Base-by-base conservation (phyloP, 2,888 invertebrate genomes). In the Graphium colonna region DNA sequence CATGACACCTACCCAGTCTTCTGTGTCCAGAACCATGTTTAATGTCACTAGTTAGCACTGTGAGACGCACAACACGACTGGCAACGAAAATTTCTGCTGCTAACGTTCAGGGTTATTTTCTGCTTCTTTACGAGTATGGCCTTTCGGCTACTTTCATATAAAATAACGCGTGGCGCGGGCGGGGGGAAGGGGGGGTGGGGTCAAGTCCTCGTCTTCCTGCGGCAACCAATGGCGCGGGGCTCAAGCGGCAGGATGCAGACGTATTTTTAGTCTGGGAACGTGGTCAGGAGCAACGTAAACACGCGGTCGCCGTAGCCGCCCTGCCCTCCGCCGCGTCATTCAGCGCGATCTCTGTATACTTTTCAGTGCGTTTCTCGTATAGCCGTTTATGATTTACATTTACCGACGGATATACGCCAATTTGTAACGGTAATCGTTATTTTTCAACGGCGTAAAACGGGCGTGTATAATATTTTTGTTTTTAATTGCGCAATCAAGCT, bases 61-160 rank as follows among this genome's bases (percentile, higher is more conserved):
- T 83, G 88, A 88, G 88, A 87, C 87, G 86, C 88, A 89, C 88
- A 88, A 88, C 88, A 89, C 88, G 88, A 89, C 88, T 89, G 88
- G 71, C 77, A 69, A 73, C 72, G 64, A 75, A 67, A 36, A 73
- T 70, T 78, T 75, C 68, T 71, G 82, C 71, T 83, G 85, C 83
- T 88, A 84, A 79, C 85, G 84, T 82, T 84, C 85, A 82, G 86
- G 84, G 86, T 87, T 89, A 89, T 89, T 88, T 79, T 87, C 84
- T 82, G 84, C 84, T 81, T 74, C 69, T 77, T 74, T 79, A 77
- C 79, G 74, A 73, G 73, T 79, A 70, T 71, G 79, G 79, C 71
- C 70, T 79, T 84, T 79, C 79, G 68, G 74, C 76, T 76, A 80
- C 79, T 85, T 83, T 81, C 82, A 75, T 81, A 78, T 80, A 80